These are phyloP conservation scores for Umimayanthus chanpuru DNA, from an alignment of 92 coral and sea anemone genomes.

Conservation along the genomic window DNA sequence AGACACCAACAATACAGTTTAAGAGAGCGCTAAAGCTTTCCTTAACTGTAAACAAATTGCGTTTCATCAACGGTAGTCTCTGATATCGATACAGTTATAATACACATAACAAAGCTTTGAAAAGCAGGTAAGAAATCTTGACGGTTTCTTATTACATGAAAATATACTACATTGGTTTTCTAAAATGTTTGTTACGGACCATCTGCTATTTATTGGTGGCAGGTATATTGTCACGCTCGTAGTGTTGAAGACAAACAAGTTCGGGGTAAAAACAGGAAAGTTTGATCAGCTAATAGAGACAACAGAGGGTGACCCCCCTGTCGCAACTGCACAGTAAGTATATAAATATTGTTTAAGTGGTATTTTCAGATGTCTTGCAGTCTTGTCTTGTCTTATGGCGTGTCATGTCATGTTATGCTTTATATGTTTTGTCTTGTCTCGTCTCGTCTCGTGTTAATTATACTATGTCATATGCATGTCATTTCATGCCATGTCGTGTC, in stretches of 20 bases:
- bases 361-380: neutral
- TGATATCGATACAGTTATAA: too few species aligned
- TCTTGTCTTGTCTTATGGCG: too few species aligned
- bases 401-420: too few species aligned
- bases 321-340: constrained; percentile 48
- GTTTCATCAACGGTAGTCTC: too few species aligned
- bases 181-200: neutral
- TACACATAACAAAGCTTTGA: neutral
- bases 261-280: constrained; percentile 51
- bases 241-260: constrained; percentile 57
- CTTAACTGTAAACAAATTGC: neutral
- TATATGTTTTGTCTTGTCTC: too few species aligned
- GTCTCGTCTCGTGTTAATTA: too few species aligned
- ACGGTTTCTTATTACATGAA: neutral
- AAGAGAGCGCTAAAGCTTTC: too few species aligned
- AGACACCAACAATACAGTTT: too few species aligned
- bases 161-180: neutral
- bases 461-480: too few species aligned
- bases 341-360: neutral
- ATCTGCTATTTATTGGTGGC: neutral
- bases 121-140: neutral
- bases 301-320: constrained; percentile 70
- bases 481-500: too few species aligned
- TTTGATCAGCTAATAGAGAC: constrained; percentile 55
- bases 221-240: constrained; percentile 74